These are phyloP conservation scores for Drosophila percnosoma DNA, from an alignment of 2,888 invertebrate species.

Conservation along the genomic window DNA sequence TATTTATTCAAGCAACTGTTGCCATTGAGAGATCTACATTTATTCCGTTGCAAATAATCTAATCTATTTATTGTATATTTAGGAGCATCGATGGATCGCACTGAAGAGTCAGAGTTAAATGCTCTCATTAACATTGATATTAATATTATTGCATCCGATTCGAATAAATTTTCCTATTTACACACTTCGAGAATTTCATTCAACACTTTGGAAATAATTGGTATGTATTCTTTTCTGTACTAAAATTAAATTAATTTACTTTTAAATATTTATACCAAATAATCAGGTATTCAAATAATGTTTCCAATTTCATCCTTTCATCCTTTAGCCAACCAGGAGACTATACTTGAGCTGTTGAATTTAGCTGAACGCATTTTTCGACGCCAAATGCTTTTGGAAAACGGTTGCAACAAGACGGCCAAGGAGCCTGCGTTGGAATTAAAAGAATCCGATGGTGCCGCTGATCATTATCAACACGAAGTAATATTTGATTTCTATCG, in stretches of 20 bases:
- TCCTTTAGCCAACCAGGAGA: slow-evolving; percentile 94
- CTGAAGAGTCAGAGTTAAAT: slow-evolving; percentile 86
- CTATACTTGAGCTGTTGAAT: slow-evolving; percentile 96
- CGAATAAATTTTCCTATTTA: slow-evolving; percentile 84
- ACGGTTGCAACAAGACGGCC: neutral
- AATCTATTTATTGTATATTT: neutral
- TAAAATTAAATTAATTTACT: neutral
- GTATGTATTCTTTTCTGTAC: slow-evolving; percentile 85
- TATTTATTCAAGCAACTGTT: neutral
- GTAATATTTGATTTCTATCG: slow-evolving; percentile 97
- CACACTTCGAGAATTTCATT: slow-evolving; percentile 95
- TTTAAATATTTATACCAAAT: neutral
- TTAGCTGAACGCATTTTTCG: slow-evolving; percentile 91
- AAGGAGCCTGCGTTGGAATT: slow-evolving; percentile 32
- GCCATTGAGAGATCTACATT: neutral
- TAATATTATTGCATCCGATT: slow-evolving; percentile 86
- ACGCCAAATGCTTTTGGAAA: slow-evolving; percentile 77
- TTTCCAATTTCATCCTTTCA: neutral
- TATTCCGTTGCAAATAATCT: neutral
- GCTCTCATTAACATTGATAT: slow-evolving; percentile 93
- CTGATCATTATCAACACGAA: slow-evolving; percentile 88
- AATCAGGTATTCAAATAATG: neutral
- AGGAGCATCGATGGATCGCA: slow-evolving; percentile 30
- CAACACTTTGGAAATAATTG: slow-evolving; percentile 97
- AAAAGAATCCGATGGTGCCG: slow-evolving; percentile 49